Evolutionary conservation across 2,113 vertebrate genomes (phyloP).

Genomic region (Microcebus lehilahytsara): DNA sequence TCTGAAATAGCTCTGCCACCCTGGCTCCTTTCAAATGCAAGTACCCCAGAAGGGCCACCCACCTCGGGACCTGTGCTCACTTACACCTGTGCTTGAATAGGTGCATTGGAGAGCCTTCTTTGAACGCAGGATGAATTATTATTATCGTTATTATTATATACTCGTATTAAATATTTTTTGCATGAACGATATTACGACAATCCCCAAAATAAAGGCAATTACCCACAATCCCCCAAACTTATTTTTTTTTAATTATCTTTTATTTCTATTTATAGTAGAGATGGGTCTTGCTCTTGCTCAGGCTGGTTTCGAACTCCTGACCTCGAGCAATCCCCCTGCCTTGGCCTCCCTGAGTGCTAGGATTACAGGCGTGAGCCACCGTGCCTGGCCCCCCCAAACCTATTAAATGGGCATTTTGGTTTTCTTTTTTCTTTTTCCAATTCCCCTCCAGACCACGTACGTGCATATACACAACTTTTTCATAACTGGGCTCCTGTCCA

Average conservation of each 20-base stretch:
- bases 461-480: rapidly evolving
- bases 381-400: not conserved
- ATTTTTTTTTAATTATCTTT: no score
- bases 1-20: not conserved
- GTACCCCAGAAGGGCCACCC: not conserved
- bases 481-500: not conserved
- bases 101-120: not conserved
- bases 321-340: no score
- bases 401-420: not conserved
- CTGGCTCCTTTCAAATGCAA: not conserved
- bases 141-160: not conserved
- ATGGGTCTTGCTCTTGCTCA: no score
- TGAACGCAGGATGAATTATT: not conserved
- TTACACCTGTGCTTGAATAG: not conserved
- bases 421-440: not conserved
- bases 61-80: not conserved
- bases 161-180: not conserved
- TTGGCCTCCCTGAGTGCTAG: no score
- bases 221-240: not conserved
- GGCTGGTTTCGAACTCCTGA: no score
- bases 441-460: not conserved
- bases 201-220: not conserved
- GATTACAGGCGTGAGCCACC: no score
- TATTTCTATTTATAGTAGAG: no score
- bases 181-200: not conserved